Evolutionary conservation across 1,140 invertebrate genomes (phyloP), one percentile per base, ranked within the genome.

Genomic region (Lordiphosa collinella): DNA sequence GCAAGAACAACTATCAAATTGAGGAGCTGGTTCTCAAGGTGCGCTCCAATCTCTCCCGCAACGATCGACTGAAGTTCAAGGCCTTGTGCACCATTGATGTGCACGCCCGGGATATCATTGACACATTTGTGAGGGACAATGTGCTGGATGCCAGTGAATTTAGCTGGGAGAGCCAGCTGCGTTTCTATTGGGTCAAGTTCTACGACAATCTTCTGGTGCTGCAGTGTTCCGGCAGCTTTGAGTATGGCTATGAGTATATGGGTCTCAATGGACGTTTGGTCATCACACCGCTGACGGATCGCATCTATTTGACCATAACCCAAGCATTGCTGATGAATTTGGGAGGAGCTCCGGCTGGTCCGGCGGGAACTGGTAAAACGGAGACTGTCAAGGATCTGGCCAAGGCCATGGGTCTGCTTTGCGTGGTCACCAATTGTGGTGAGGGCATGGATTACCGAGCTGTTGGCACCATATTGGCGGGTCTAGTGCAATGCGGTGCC

Each of bases 241-340:
- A 96, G 52, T 98, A 97, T 82, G 96, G 96, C 10, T 98, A 97
- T 76, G 96, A 98, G 86, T 98, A 97, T 79, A 97, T 97, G 96
- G 97, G 97, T 0, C 90, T 97, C 1, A 97, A 97, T 89, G 96
- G 95, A 1, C 92, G 96, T 55, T 90, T 98, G 36, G 96, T 98
- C 1, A 95, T 98, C 11, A 98, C 96, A 1, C 96, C 96, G 3
- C 89, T 98, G 2, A 98, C 96, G 1, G 97, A 98, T 88, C 91
- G 96, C 57, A 97, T 97, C 67, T 97, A 97, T 88, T 90, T 98
- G 4, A 97, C 96, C 0, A 94, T 98, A 8, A 98, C 96, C 0
- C 96, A 97, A 89, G 96, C 96, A 0, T 90, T 98, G 10, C 94
- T 94, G 1, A 96, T 97, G 94, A 93, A 96, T 54, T 89, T 97